Evolutionary conservation across 1,140 invertebrate genomes (phyloP).

Genomic region (Brevipalpus yothersi): DNA sequence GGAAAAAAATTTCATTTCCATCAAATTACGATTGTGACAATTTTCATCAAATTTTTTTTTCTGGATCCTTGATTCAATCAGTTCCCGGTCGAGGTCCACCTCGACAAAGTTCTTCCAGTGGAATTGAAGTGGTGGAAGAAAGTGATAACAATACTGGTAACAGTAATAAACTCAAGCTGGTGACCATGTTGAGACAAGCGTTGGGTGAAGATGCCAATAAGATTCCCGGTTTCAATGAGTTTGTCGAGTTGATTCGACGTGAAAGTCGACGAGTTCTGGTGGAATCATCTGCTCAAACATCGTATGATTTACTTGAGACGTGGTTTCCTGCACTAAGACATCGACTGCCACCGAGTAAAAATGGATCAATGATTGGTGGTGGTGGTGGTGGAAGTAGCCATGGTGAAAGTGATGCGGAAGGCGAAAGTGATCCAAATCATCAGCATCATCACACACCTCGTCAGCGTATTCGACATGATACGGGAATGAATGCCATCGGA

Average conservation of each 20-base stretch:
- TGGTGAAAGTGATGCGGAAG: neutral
- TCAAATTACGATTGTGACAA: neutral
- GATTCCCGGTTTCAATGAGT: conserved; percentile 7
- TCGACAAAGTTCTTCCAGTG: neutral
- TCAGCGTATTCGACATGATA: too few species aligned
- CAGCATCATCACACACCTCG: too few species aligned
- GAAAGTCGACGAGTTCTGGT: neutral
- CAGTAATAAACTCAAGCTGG: conserved; percentile 4
- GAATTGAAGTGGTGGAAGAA: neutral
- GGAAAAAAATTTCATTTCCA: neutral
- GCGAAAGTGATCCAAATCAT: too few species aligned
- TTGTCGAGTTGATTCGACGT: neutral
- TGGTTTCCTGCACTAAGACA: conserved; percentile 8
- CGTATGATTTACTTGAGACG: conserved; percentile 11
- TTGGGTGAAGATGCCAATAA: conserved; percentile 9
- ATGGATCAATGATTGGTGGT: neutral
- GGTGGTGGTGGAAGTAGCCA: neutral
- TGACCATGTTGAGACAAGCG: conserved; percentile 9
- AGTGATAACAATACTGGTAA: neutral
- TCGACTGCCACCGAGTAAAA: neutral
- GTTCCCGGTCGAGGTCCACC: neutral
- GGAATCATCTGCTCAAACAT: conserved; percentile 12
- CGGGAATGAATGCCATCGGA: too few species aligned
- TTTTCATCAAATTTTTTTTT: neutral
- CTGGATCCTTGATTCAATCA: neutral